phyloP scores from a whole-genome alignment of 2,888 invertebrate genomes.

The Caenorhabditis sp. region DNA sequence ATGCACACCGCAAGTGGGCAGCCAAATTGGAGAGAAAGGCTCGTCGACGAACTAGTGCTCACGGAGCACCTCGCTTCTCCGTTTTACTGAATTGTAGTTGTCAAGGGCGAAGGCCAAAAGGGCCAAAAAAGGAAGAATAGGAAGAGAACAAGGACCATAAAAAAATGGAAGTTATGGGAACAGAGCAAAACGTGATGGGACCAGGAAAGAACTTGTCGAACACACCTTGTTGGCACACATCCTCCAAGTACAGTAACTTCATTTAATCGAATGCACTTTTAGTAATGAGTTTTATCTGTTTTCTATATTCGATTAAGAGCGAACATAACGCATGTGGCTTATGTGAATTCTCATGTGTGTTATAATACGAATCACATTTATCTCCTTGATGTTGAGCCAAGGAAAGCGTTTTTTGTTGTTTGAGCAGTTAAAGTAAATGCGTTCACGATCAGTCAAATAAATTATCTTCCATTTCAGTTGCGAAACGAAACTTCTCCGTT shows the following conservation, averaged over 20 bases:
- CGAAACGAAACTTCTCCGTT: neutral
- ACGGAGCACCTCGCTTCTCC: slow-evolving; percentile 14
- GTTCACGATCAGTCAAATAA: too few relatives aligned
- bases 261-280: too few relatives aligned
- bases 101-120: slow-evolving; percentile 21
- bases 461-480: too few relatives aligned
- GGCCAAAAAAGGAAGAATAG: slow-evolving; percentile 7
- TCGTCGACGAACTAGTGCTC: slow-evolving; percentile 41
- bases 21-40: slow-evolving; percentile 38
- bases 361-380: too few relatives aligned
- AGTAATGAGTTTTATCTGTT: too few relatives aligned
- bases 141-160: neutral
- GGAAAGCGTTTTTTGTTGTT: too few relatives aligned
- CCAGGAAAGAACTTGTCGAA: neutral
- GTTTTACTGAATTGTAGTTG: slow-evolving; percentile 38
- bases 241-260: neutral
- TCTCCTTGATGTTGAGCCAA: too few relatives aligned
- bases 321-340: too few relatives aligned
- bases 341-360: too few relatives aligned
- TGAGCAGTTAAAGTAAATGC: too few relatives aligned
- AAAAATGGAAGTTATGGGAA: slow-evolving; percentile 8
- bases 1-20: slow-evolving; percentile 41
- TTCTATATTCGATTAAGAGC: too few relatives aligned
- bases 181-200: neutral
- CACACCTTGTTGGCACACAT: neutral